A percentile compares a stretch with the other conserved stretches of the same genome.
These are phyloP conservation scores for Stratiomys singularior DNA, from an alignment of 2,888 invertebrate species.

Conservation along the genomic window DNA sequence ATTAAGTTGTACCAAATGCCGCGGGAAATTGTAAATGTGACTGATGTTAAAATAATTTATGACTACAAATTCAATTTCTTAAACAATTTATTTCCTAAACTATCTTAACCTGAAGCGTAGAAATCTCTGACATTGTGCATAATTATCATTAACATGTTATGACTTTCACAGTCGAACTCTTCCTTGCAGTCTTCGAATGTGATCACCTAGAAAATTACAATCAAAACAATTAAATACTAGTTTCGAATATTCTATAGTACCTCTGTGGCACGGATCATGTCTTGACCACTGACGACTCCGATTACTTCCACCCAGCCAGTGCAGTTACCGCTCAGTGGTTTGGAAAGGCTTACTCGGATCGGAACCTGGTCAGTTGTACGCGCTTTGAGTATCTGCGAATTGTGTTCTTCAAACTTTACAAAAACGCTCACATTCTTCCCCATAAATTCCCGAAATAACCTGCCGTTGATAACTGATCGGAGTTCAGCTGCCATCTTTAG, in stretches of 20 bases:
- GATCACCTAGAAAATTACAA: slow-evolving; percentile 57
- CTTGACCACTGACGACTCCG: slow-evolving; percentile 57
- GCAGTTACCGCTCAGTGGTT: slow-evolving; percentile 55
- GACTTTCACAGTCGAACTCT: slow-evolving; percentile 61
- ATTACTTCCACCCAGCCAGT: slow-evolving; percentile 64
- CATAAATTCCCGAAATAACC: slow-evolving; percentile 58
- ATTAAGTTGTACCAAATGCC: no score
- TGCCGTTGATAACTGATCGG: slow-evolving; percentile 60
- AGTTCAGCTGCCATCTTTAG: slow-evolving; percentile 60
- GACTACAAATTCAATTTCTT: no score
- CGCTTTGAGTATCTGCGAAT: slow-evolving; percentile 57
- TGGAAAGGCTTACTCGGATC: slow-evolving; percentile 58
- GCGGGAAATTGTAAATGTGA: no score
- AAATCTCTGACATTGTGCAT: slow-evolving; percentile 58
- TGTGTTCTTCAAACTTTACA: slow-evolving; percentile 59
- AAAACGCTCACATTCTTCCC: slow-evolving; percentile 62
- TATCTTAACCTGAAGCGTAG: slow-evolving; percentile 51
- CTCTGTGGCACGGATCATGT: slow-evolving; percentile 60
- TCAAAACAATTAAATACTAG: not conserved
- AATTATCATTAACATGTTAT: slow-evolving; percentile 62
- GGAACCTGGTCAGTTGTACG: slow-evolving; percentile 58
- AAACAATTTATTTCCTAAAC: no score
- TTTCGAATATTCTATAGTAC: slow-evolving; percentile 53
- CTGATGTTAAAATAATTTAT: no score
- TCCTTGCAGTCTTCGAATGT: slow-evolving; percentile 60